Evolutionary conservation across 92 coral and sea anemone genomes (phyloP), one percentile per base, ranked within the genome.

Genomic region (Desmophyllum pertusum): DNA sequence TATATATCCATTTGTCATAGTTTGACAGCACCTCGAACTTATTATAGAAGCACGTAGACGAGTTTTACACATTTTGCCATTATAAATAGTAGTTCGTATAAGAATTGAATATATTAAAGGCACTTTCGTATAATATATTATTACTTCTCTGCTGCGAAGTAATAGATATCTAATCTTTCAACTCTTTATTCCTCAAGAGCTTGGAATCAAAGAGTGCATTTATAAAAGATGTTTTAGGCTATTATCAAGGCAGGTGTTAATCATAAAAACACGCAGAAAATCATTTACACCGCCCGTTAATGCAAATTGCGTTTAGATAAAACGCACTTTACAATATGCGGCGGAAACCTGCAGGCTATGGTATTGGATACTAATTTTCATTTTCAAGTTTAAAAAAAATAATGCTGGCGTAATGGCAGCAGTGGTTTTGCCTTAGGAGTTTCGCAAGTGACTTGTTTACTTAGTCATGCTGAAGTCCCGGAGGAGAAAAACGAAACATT

Each of bases 261-360:
- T 14, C 27, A 30, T 27, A 42, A 70, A 66, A 21, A 29, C 18
- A 37, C 0, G 9, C 10, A 10, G 14, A 79, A 79, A 65, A 43
- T 3, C 25, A 45, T 66, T 42, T 31, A 9, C 38, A 21, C 45
- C 64, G 53, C 45, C n/a, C 10, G 23, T 80, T 23, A 48, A 66
- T 66, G 73, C 73, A 67, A 79, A 77, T 55, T 39, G 6, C 25
- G n/a, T 42, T 39, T 25, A 55, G 45, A 57, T 36, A 36, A 36
- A 77, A 29, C 27, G 65, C 52, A 61, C 42, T 15, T 29, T n/a
- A 46, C 33, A 43, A 42, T 19, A n/a, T 50, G 36, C 14, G 63
- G 11, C 43, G 63, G 43, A 51, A 52, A 75, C 5, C 39, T 75
- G 79, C 19, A 31, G 23, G 37, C 61, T 48, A 23, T n/a, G 64